Percentiles rank a stretch among this genome's conserved stretches.
Evolutionary conservation across 2,113 vertebrate genomes (phyloP).

Genomic region (Rana temporaria): DNA sequence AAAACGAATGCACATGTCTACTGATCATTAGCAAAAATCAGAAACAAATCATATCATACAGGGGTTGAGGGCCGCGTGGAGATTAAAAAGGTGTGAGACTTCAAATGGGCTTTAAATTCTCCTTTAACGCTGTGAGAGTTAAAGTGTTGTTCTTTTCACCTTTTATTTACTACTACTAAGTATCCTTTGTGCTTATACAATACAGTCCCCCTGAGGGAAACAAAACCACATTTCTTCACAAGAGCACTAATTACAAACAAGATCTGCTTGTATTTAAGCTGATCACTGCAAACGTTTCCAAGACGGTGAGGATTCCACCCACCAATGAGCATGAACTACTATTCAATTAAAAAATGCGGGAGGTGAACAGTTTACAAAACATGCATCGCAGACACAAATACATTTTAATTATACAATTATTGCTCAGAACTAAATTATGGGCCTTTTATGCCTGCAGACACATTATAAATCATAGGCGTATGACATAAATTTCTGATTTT

Average conservation of each 20-base stretch:
- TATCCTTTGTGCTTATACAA: conserved; percentile 50
- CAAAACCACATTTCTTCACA: conserved; percentile 54
- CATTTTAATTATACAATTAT: conserved; percentile 56
- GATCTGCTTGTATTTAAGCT: conserved; percentile 44
- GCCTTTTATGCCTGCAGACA: conserved; percentile 47
- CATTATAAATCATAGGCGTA: conserved; percentile 53
- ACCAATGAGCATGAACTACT: conserved; percentile 42
- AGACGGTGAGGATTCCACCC: conserved; percentile 47
- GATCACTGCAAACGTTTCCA: conserved; percentile 38
- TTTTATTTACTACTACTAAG: conserved; percentile 45
- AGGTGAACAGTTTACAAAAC: conserved; percentile 56
- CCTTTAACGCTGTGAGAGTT: conserved; percentile 1
- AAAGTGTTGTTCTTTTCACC: conserved; percentile 28
- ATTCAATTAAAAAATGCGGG: conserved; percentile 57
- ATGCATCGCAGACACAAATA: conserved; percentile 54
- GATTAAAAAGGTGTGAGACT: too few relatives aligned
- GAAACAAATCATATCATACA: too few relatives aligned
- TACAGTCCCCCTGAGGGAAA: conserved; percentile 34
- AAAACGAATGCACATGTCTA: too few relatives aligned
- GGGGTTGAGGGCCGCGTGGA: too few relatives aligned
- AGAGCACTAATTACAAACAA: conserved; percentile 52
- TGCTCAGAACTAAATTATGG: conserved; percentile 56
- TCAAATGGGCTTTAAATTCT: too few relatives aligned
- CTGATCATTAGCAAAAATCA: too few relatives aligned
- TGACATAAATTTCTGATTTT: conserved; percentile 47